These are phyloP conservation scores for Cosmia trapezina DNA, from an alignment of 2,888 invertebrate genomes.

Conservation along the genomic window DNA sequence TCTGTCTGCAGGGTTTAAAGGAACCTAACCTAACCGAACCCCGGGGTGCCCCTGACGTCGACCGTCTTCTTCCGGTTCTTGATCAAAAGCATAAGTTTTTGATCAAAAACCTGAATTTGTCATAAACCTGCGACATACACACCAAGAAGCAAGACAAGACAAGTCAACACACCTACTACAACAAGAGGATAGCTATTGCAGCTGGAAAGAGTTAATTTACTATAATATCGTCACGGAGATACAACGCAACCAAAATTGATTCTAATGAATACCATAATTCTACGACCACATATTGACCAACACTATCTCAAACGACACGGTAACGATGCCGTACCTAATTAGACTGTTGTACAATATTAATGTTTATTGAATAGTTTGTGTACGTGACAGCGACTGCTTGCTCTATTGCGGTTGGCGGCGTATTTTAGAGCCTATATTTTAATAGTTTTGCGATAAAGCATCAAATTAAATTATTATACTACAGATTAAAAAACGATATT, in stretches of 20 bases:
- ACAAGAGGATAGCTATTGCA: not conserved
- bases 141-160: not conserved
- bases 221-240: no score
- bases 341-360: conserved; percentile 40
- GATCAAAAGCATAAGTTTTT: no score
- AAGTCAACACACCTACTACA: not conserved
- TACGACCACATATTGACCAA: conserved; percentile 14
- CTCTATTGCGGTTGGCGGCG: conserved; percentile 38
- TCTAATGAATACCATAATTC: not conserved
- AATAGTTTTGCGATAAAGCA: conserved; percentile 44
- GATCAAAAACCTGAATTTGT: no score
- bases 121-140: no score
- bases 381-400: conserved; percentile 49
- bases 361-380: conserved; percentile 32
- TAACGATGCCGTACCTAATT: conserved; percentile 42
- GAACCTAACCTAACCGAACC: no score
- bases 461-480: conserved; percentile 12
- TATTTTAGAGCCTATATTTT: conserved; percentile 46
- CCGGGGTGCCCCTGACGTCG: no score
- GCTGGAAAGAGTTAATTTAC: no score
- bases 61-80: no score
- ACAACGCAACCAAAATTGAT: no score
- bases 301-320: conserved; percentile 20
- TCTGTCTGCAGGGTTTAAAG: no score
- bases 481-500: conserved; percentile 34